Percentiles rank a stretch among this genome's conserved stretches.
Evolutionary conservation across 2,113 vertebrate species (phyloP).

Genomic region (Mellivora capensis): DNA sequence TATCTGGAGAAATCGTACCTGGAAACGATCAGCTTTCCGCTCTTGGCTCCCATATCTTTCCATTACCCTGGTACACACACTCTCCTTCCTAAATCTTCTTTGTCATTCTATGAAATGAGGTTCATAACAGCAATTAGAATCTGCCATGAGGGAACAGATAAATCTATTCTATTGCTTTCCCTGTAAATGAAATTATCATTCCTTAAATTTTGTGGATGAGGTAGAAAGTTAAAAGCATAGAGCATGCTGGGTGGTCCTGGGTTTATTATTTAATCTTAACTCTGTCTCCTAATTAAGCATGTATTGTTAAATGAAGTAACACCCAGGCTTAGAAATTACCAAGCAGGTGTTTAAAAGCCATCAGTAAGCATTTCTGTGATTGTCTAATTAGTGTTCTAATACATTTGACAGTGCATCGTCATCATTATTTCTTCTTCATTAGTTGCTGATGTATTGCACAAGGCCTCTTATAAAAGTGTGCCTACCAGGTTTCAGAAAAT

Average conservation of each 20-base stretch:
- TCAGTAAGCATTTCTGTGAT: constrained; percentile 76
- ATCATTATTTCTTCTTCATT: constrained; percentile 83
- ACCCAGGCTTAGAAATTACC: constrained; percentile 68
- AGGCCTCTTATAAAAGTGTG: constrained; percentile 41
- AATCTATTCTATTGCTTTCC: neutral
- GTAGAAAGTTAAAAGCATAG: neutral
- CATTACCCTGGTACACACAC: no score
- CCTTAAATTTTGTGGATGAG: neutral
- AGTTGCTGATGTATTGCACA: constrained; percentile 71
- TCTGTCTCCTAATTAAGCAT: constrained; percentile 51
- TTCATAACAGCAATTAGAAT: neutral
- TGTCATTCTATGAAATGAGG: neutral
- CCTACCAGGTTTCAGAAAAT: neutral
- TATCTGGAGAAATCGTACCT: neutral
- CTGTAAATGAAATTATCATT: neutral
- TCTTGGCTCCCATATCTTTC: neutral
- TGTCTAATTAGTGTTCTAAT: constrained; percentile 79
- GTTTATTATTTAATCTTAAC: constrained; percentile 26
- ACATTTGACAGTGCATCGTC: constrained; percentile 75
- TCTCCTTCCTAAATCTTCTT: neutral
- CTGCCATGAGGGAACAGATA: neutral
- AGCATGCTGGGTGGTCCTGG: neutral
- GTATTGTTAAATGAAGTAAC: constrained; percentile 68
- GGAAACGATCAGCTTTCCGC: neutral
- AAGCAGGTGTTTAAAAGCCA: constrained; percentile 82